Percentiles rank a stretch among this genome's conserved stretches.
Conservation (phyloP, 1,140 invertebrate species). For the Cyrtorhinus lividipennis region DNA sequence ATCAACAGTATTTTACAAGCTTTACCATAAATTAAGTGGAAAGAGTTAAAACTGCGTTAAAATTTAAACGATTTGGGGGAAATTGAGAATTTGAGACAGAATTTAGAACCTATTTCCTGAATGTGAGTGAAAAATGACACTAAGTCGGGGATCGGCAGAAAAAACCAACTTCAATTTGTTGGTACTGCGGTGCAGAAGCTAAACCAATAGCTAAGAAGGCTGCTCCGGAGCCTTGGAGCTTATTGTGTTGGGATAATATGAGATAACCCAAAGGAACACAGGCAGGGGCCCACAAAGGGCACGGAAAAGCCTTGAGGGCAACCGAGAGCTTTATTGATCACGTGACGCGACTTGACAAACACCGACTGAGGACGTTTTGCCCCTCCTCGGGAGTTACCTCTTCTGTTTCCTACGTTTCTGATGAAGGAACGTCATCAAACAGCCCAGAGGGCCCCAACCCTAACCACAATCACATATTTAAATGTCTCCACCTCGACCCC, state of each 20-base stretch:
- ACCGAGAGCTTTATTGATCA: conserved; percentile 4
- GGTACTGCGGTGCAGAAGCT: background rate
- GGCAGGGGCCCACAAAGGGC: background rate
- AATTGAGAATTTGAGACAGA: too few species aligned
- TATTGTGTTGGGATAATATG: conserved; percentile 10
- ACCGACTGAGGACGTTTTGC: background rate
- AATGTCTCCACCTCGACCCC: conserved; percentile 22
- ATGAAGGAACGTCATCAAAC: conserved; percentile 8
- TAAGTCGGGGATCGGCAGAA: background rate
- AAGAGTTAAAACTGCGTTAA: too few species aligned
- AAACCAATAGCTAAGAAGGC: background rate
- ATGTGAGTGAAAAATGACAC: too few species aligned
- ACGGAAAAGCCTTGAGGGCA: conserved; percentile 1
- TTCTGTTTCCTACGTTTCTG: background rate
- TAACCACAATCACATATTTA: conserved; percentile 31
- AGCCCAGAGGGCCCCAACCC: conserved; percentile 23
- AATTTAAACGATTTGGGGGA: too few species aligned
- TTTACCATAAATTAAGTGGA: too few species aligned
- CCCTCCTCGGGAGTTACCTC: background rate
- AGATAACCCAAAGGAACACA: background rate
- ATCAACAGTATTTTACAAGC: too few species aligned
- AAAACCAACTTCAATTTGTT: background rate
- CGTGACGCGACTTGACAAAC: conserved; percentile 8
- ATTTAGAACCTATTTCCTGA: too few species aligned
- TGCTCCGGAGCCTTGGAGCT: background rate